A percentile compares a stretch with the other conserved stretches of the same genome.
Conservation (phyloP, 2,888 invertebrate species). For the Aspidiotus destructor region DNA sequence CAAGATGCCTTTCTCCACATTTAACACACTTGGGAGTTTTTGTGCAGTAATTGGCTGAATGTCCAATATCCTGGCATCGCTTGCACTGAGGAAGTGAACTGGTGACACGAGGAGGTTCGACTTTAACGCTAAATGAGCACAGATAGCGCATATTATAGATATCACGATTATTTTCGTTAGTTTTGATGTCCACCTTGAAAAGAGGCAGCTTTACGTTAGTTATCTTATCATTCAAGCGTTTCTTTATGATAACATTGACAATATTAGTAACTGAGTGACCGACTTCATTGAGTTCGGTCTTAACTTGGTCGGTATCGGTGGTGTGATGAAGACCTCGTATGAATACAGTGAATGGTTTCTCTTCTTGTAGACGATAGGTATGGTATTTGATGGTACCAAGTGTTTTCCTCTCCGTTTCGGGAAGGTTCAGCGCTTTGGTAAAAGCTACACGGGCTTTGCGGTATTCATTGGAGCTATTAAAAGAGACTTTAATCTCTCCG, state of each 20-base stretch:
- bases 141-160: conserved; percentile 6
- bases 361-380: neutral
- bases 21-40: conserved; percentile 11
- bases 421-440: neutral
- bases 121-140: neutral
- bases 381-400: conserved; percentile 9
- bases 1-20: conserved; percentile 5
- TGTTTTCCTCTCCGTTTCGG: neutral
- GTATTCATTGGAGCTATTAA: neutral
- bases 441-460: neutral
- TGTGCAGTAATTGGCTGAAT: conserved; percentile 18
- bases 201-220: neutral
- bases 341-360: conserved; percentile 6
- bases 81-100: conserved; percentile 4
- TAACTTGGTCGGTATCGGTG: neutral
- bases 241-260: conserved; percentile 9
- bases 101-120: neutral
- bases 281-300: no score
- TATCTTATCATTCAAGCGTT: neutral
- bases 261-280: neutral
- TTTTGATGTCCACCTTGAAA: no score
- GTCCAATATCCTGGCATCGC: conserved; percentile 12
- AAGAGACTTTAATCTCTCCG: neutral
- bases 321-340: conserved; percentile 6
- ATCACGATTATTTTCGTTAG: no score